Percentiles rank a stretch among this genome's conserved stretches.
Evolutionary conservation across 2,113 vertebrate species (phyloP).

Genomic region (Otocyon megalotis): DNA sequence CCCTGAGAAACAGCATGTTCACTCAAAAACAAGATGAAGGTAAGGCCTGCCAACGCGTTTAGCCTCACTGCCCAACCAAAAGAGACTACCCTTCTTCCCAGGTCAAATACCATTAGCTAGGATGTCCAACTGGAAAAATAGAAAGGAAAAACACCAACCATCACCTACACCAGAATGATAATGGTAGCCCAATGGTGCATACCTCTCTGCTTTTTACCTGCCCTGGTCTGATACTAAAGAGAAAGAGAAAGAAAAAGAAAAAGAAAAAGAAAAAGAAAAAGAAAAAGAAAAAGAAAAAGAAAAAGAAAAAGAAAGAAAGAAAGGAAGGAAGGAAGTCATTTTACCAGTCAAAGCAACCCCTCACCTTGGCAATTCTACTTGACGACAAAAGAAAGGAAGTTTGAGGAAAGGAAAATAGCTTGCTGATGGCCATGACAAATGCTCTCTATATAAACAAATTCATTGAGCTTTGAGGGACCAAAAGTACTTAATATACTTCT

Average conservation of each 20-base stretch:
- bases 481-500: conserved; percentile 3
- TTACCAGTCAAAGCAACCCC: background rate
- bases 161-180: background rate
- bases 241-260: background rate
- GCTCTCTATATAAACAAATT: background rate
- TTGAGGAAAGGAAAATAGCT: background rate
- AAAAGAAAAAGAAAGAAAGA: no score
- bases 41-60: background rate
- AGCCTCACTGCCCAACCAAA: background rate
- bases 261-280: no score
- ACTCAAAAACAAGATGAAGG: conserved; percentile 13
- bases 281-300: no score
- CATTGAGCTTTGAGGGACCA: background rate
- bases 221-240: background rate
- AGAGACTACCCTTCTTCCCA: background rate
- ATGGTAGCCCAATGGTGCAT: background rate
- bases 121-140: background rate
- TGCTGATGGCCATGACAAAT: background rate
- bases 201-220: background rate
- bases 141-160: background rate
- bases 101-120: background rate
- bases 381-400: background rate
- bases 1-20: background rate
- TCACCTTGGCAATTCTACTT: background rate
- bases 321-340: background rate